A percentile compares a stretch with the other conserved stretches of the same genome.
phyloP scores from a whole-genome alignment of 2,113 vertebrate species.

The Chunga burmeisteri region DNA sequence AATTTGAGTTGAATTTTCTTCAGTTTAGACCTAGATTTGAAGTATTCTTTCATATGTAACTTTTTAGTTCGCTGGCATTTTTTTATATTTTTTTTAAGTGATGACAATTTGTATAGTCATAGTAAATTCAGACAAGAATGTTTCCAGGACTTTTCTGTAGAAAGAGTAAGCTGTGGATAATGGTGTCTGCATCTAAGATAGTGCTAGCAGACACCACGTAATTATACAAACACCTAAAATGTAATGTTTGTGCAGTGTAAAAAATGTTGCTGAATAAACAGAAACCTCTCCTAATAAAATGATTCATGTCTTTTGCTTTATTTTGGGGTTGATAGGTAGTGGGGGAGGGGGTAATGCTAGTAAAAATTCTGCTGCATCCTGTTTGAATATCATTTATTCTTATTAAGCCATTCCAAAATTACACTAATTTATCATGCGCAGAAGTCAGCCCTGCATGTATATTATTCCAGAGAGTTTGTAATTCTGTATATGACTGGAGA shows the following conservation, averaged over 20 bases:
- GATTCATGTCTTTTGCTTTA: background rate
- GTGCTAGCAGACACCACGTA: background rate
- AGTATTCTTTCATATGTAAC: background rate
- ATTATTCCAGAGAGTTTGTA: background rate
- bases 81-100: background rate
- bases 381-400: background rate
- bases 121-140: background rate
- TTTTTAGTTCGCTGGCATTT: background rate
- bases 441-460: background rate
- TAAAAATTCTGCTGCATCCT: background rate
- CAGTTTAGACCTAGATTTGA: background rate
- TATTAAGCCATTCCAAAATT: conserved; percentile 10
- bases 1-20: background rate
- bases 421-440: background rate
- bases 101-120: background rate
- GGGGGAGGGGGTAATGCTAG: background rate
- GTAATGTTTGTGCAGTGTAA: background rate
- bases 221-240: background rate
- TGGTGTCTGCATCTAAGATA: background rate
- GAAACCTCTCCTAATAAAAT: background rate
- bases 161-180: background rate
- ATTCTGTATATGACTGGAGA: background rate
- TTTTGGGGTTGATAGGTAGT: background rate
- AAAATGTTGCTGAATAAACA: background rate
- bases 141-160: background rate